phyloP scores from a whole-genome alignment of 2,888 invertebrate species.

The Nomada fucata region DNA sequence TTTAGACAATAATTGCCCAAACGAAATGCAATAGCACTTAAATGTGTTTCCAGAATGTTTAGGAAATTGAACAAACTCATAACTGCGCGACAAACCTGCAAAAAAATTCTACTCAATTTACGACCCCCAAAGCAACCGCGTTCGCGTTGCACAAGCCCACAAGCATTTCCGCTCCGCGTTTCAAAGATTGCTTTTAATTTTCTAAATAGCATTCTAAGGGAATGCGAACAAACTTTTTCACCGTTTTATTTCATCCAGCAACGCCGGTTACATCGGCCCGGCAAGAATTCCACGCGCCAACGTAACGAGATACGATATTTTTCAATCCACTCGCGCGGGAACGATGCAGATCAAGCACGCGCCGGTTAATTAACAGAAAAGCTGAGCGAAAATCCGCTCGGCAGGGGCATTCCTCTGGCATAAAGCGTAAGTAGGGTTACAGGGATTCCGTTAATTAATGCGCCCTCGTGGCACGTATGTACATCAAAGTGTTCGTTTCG shows the following conservation, averaged over 20 bases:
- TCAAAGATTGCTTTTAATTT: neutral
- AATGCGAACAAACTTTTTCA: neutral
- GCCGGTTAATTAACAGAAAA: conserved; percentile 36
- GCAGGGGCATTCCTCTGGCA: neutral
- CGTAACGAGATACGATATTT: conserved; percentile 21
- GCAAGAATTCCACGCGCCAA: neutral
- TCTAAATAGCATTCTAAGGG: neutral
- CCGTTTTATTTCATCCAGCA: neutral
- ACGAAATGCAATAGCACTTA: too few relatives aligned
- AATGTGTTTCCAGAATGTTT: too few relatives aligned
- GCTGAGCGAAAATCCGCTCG: conserved; percentile 12
- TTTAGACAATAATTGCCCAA: too few relatives aligned
- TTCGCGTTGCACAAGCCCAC: too few relatives aligned
- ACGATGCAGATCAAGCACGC: conserved; percentile 19
- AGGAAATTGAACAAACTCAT: too few relatives aligned
- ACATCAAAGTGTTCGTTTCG: conserved; percentile 53
- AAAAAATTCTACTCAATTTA: neutral
- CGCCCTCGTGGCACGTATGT: conserved; percentile 1
- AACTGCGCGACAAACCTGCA: neutral
- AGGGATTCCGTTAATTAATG: conserved; percentile 59
- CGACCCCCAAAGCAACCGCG: neutral
- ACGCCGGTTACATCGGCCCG: neutral
- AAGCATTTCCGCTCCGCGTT: too few relatives aligned
- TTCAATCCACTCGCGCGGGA: neutral
- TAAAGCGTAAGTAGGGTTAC: conserved; percentile 40